A percentile compares a stretch with the other conserved stretches of the same genome.
Evolutionary conservation across 2,888 invertebrate species (phyloP).

Genomic region (Eretmocerus hayati): DNA sequence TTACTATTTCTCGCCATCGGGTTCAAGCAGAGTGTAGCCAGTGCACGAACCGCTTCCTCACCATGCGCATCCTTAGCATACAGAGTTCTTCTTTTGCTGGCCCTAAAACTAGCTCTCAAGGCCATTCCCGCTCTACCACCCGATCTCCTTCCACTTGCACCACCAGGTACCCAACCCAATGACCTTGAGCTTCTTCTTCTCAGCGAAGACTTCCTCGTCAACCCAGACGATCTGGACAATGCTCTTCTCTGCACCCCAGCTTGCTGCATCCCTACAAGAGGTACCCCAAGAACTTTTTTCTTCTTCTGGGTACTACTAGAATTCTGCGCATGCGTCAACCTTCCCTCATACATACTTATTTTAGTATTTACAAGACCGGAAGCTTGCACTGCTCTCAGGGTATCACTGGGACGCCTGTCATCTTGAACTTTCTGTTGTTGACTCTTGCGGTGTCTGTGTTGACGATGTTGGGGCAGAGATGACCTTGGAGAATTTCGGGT

Average conservation of each 20-base stretch:
- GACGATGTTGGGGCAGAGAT: background rate
- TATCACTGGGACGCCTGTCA: too few species aligned
- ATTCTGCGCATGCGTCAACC: constrained; percentile 21
- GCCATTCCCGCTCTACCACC: background rate
- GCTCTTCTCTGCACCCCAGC: constrained; percentile 17
- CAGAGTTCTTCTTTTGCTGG: constrained; percentile 36
- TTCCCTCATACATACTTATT: constrained; percentile 39
- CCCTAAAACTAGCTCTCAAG: constrained; percentile 14
- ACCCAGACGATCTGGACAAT: constrained; percentile 3
- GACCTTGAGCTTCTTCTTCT: constrained; percentile 5
- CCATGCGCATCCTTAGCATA: constrained; percentile 40
- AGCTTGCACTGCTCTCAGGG: constrained; percentile 19
- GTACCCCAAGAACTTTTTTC: constrained; percentile 33
- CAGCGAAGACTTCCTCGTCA: constrained; percentile 10
- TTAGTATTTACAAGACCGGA: constrained; percentile 37
- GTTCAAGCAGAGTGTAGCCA: constrained; percentile 40
- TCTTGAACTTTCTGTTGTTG: too few species aligned
- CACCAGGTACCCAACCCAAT: constrained; percentile 20
- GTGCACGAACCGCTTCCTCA: constrained; percentile 37
- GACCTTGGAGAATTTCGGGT: too few species aligned
- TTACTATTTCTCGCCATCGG: constrained; percentile 38
- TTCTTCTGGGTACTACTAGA: background rate
- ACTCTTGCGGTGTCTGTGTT: constrained; percentile 6
- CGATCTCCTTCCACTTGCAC: constrained; percentile 9
- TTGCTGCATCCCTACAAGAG: constrained; percentile 42